phyloP scores from a whole-genome alignment of 2,113 vertebrate species.

The Tapirus terrestris region DNA sequence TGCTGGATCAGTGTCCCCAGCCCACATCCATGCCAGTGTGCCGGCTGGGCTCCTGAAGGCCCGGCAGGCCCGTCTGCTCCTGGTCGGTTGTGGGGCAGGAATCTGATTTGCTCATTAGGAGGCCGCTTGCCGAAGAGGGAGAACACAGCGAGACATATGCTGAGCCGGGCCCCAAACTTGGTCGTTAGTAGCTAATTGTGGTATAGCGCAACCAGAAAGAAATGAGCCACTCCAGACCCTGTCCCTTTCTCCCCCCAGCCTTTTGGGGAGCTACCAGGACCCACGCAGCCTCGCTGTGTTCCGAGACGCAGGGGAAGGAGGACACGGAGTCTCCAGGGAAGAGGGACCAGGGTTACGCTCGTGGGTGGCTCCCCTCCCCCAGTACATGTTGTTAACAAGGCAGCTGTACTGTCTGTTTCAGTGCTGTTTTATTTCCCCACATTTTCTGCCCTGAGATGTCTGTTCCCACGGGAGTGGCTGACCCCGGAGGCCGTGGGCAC shows the following conservation, averaged over 20 bases:
- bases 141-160: not conserved
- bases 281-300: not conserved
- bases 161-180: not conserved
- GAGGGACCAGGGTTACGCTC: not conserved
- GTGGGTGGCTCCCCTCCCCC: not conserved
- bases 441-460: not conserved
- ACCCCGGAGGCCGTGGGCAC: not conserved
- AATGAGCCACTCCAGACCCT: not conserved
- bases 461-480: not conserved
- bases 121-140: not conserved
- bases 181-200: not conserved
- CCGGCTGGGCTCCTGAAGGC: not conserved
- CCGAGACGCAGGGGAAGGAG: accelerated
- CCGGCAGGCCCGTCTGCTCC: not conserved
- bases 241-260: not conserved
- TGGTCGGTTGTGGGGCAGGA: not conserved
- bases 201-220: not conserved
- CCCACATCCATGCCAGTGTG: accelerated
- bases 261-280: not conserved
- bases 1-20: accelerated
- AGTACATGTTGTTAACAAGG: not conserved
- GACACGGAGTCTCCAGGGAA: not conserved
- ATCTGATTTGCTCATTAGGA: not conserved
- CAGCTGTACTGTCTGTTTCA: not conserved
- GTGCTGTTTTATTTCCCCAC: not conserved